Evolutionary conservation across 2,888 invertebrate genomes (phyloP).

Genomic region (Ophion slaviceki): DNA sequence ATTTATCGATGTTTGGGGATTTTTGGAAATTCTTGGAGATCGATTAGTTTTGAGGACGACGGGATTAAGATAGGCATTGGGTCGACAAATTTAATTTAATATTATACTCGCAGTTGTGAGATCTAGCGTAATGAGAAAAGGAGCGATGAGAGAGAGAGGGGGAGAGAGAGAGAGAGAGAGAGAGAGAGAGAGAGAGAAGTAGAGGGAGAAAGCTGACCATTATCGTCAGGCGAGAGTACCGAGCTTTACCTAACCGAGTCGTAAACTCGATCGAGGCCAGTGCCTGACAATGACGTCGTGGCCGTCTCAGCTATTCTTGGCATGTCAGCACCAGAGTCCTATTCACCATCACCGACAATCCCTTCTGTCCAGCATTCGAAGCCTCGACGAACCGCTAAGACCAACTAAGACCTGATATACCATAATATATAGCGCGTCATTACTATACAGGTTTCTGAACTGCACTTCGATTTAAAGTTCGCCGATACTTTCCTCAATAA

Average conservation of each 20-base stretch:
- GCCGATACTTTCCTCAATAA: not conserved
- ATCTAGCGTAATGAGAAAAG: conserved; percentile 8
- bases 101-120: conserved; percentile 52
- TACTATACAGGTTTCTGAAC: conserved; percentile 17
- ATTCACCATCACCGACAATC: conserved; percentile 42
- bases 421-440: conserved; percentile 24
- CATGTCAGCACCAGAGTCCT: conserved; percentile 49
- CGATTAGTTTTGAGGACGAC: conserved; percentile 11
- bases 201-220: conserved; percentile 66
- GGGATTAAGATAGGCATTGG: conserved; percentile 14
- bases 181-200: conserved; percentile 12
- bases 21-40: not conserved
- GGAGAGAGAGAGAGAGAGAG: not conserved
- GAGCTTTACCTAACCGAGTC: conserved; percentile 68
- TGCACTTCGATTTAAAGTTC: not conserved
- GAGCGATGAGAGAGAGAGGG: conserved; percentile 27
- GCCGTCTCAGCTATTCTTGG: conserved; percentile 57
- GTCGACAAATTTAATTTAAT: conserved; percentile 11
- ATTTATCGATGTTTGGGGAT: not conserved
- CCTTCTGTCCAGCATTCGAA: conserved; percentile 26
- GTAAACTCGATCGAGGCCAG: conserved; percentile 70
- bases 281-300: conserved; percentile 69
- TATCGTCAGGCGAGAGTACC: conserved; percentile 69
- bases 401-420: conserved; percentile 38
- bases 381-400: conserved; percentile 18